Evolutionary conservation across 2,797 vertebrate species (phyloP), one percentile per base, ranked within the genome.

Genomic region (Acestrorhynchus altus): DNA sequence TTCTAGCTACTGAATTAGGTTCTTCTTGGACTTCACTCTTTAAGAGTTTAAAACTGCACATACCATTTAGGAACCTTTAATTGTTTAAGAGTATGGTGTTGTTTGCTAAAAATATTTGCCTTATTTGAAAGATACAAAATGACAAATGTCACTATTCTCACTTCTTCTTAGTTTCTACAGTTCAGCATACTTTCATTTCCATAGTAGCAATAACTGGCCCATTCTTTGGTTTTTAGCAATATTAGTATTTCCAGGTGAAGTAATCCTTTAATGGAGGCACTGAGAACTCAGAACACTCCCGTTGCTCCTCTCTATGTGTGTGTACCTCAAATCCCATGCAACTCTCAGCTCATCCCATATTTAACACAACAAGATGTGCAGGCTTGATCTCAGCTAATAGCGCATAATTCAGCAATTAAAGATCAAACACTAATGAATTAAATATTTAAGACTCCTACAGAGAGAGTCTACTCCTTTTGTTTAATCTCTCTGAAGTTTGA

Each of bases 341-440:
- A 60, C 44, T 18, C 72, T n/a, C 39, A 66, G 65, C 66, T 77
- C 77, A 67, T 71, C 71, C 10, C 76, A 60, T 67, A 75, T 80
- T 83, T 77, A 77, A 61, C 40, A 77, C 54, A 73, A 81, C 28
- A 71, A 16, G 81, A 85, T 71, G 12, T 74, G 78, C 73, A 72
- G 82, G 76, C 86, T 82, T 85, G 86, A 89, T 90, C 81, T 52
- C 18, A 10, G 54, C 65, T 86, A 87, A 86, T 84, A 59, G 83
- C n/a, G 72, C 2, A 70, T 86, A 82, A 87, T 81, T 75, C 39
- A 60, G 74, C 84, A 85, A 86, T 89, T 88, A 89, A 80, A 88
- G 82, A 88, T 86, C 86, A 89, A 87, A 84, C 24, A 15, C 26
- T 67, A 66, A 79, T 86, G 78, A 84, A 86, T 88, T 28, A 87